Conservation (phyloP, 1,140 invertebrate species). For the Samia ricini region DNA sequence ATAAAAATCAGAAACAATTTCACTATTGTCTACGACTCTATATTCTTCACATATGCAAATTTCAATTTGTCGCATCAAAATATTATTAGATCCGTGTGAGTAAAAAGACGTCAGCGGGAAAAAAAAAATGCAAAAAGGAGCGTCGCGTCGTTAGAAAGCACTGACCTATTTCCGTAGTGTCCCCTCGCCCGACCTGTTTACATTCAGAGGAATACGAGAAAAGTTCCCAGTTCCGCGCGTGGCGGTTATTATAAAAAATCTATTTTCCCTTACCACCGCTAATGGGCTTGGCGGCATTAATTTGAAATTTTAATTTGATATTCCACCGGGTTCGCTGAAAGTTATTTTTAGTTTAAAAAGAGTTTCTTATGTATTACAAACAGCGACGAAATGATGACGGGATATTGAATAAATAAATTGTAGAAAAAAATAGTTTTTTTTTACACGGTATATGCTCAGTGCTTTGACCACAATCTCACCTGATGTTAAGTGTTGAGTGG, state of each 20-base stretch:
- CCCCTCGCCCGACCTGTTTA: conserved; percentile 16
- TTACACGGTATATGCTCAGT: no score
- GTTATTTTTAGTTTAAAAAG: no score
- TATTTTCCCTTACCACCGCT: conserved; percentile 3
- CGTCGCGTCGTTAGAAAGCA: conserved; percentile 37
- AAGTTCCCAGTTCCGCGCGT: not conserved
- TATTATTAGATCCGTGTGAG: conserved; percentile 2
- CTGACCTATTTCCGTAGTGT: conserved; percentile 45
- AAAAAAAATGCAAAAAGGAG: conserved; percentile 49
- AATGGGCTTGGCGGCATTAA: conserved; percentile 5
- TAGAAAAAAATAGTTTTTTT: no score
- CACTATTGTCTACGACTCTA: no score
- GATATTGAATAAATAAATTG: no score
- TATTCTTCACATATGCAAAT: no score
- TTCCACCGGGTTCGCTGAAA: not conserved
- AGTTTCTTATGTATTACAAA: no score
- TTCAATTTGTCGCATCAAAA: not conserved
- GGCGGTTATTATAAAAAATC: conserved; percentile 9
- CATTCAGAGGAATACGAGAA: not conserved
- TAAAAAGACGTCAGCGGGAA: conserved; percentile 25
- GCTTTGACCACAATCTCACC: no score
- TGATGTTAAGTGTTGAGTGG: no score
- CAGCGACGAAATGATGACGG: no score
- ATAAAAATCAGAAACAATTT: no score
- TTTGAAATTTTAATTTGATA: conserved; percentile 1